These are phyloP conservation scores for Dasyprocta punctata DNA, from an alignment of 2,113 vertebrate species.

Conservation along the genomic window DNA sequence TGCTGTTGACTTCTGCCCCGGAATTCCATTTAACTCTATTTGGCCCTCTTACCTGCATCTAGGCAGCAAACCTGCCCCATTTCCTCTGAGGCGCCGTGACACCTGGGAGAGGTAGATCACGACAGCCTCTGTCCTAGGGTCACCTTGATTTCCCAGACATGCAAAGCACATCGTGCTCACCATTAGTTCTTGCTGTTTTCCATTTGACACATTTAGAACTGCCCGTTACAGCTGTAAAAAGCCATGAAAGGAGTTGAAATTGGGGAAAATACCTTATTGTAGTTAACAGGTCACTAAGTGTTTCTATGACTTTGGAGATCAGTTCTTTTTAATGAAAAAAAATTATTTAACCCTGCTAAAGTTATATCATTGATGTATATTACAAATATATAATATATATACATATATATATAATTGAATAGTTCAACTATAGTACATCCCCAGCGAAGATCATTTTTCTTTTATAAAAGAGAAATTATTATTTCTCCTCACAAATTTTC, in stretches of 20 bases:
- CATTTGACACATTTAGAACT: neutral
- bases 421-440: neutral
- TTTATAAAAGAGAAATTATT: neutral
- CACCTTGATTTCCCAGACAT: neutral
- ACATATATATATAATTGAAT: neutral
- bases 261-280: neutral
- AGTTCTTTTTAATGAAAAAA: neutral
- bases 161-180: neutral
- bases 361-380: neutral
- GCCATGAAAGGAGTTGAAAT: fast-evolving
- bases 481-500: neutral
- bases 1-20: neutral
- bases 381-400: too few relatives aligned
- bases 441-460: neutral
- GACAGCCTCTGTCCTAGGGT: neutral
- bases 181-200: neutral
- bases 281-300: neutral
- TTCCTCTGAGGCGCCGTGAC: neutral
- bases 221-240: neutral
- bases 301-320: neutral
- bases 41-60: neutral
- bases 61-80: neutral
- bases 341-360: neutral
- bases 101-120: neutral
- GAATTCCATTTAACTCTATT: neutral